Percentiles rank a stretch among this genome's conserved stretches.
Evolutionary conservation across 1,140 invertebrate genomes (phyloP).

Genomic region (Drosophila nasuta): DNA sequence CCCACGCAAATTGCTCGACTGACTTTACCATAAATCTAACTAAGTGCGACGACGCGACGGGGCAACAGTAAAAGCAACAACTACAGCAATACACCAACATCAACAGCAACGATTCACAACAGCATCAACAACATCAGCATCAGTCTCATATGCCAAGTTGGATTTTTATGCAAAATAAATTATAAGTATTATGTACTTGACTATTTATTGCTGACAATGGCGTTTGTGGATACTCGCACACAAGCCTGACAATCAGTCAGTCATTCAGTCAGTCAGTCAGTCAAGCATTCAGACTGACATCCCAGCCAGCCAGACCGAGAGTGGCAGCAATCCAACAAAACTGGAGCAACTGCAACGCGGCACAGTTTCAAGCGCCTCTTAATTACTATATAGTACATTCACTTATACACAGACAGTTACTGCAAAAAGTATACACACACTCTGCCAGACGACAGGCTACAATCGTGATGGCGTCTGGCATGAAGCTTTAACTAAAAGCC

Average conservation of each 20-base stretch:
- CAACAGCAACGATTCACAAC: constrained; percentile 13
- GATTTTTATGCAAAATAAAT: constrained; percentile 77
- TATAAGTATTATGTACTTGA: constrained; percentile 82
- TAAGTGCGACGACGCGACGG: constrained; percentile 58
- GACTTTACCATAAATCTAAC: constrained; percentile 82
- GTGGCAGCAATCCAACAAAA: constrained; percentile 25
- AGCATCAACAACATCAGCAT: constrained; percentile 17
- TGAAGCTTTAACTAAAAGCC: constrained; percentile 55
- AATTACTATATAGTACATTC: constrained; percentile 49
- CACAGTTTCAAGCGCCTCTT: constrained; percentile 67
- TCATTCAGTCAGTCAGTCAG: constrained; percentile 2
- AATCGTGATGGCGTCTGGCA: constrained; percentile 46
- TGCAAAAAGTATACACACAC: background rate
- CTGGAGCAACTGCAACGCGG: constrained; percentile 66
- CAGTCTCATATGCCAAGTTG: constrained; percentile 56
- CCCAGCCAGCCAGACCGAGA: constrained; percentile 8
- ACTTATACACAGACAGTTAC: background rate
- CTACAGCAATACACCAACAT: background rate
- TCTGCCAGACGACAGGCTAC: constrained; percentile 38
- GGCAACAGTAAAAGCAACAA: constrained; percentile 3
- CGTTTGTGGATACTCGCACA: constrained; percentile 32
- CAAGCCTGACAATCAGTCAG: constrained; percentile 7
- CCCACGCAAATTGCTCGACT: constrained; percentile 82
- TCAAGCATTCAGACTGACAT: constrained; percentile 3
- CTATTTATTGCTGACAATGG: constrained; percentile 77